Evolutionary conservation across 2,113 vertebrate genomes (phyloP), one percentile per base, ranked within the genome.

Genomic region (Dicentrarchus labrax): DNA sequence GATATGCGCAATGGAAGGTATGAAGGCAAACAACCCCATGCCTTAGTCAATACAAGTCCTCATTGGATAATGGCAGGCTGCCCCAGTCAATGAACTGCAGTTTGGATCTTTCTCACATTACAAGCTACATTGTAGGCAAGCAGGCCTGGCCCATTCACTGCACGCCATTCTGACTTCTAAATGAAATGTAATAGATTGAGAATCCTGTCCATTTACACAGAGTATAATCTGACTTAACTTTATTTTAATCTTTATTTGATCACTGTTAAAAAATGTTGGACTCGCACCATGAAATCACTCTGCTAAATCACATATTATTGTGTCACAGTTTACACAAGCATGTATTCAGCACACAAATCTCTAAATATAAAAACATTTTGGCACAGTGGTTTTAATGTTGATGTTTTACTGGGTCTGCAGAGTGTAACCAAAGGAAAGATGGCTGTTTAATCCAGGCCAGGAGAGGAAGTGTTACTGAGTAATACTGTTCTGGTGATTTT

Each of bases 1-100:
- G 98, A 99, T 78, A 98, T 96, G 71, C 96, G 96, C 73, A 99
- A 97, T 0, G 98, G 98, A 96, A 99, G 98, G 98, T 99, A 98
- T 87, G 88, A 84, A 86, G 62, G 69, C 74, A 36, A 72, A 56
- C 91, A 83, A 56, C 13, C 9, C 13, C 56, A 51, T 62, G 56
- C 45, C 0, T 60, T 51, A 85, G 82, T 89, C 54, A 75, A 78
- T 85, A 88, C 81, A 81, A 62, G 48, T 77, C 86, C 59, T 85
- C 62, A 69, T 76, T 78, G 80, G 69, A 77, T 72, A 78, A 88
- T 88, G 83, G 73, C 87, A 78, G 74, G 57, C 62, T 80, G 84
- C 60, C 82, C 83, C 70, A 80, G 89, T 90, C 91, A 85, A 86
- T 87, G 88, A 85, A 77, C 82, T 80, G 76, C 85, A 76, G 83